These are phyloP conservation scores for Pseudanteris insignis DNA, from an alignment of 2,888 invertebrate genomes.

Conservation along the genomic window DNA sequence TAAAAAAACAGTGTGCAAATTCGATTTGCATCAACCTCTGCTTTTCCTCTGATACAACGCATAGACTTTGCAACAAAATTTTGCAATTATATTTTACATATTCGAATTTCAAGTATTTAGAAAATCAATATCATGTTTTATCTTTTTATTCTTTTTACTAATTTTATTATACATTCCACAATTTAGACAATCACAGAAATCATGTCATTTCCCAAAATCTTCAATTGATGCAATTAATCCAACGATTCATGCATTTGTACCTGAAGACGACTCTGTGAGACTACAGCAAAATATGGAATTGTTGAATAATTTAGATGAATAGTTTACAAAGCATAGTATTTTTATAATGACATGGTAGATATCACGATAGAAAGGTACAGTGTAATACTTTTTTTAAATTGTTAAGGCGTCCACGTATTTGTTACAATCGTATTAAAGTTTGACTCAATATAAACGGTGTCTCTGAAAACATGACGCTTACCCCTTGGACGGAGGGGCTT, in stretches of 20 bases:
- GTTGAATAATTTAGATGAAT: slow-evolving; percentile 20
- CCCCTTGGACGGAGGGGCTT: too few species aligned
- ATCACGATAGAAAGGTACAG: too few species aligned
- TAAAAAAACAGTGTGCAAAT: slow-evolving; percentile 7
- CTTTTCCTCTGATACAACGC: not conserved
- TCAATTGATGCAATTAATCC: slow-evolving; percentile 12
- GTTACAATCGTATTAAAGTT: too few species aligned
- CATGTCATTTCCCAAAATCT: slow-evolving; percentile 10
- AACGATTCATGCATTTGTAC: slow-evolving; percentile 28
- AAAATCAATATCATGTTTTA: not conserved
- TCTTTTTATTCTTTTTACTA: not conserved
- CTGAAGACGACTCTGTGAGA: slow-evolving; percentile 22
- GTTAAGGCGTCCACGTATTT: too few species aligned
- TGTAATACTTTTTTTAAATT: too few species aligned
- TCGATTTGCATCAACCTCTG: slow-evolving; percentile 11
- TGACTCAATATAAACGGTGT: too few species aligned
- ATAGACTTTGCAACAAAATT: not conserved
- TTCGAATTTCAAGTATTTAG: not conserved
- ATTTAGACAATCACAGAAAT: slow-evolving; percentile 7
- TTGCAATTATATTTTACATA: not conserved
- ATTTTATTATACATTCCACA: slow-evolving; percentile 23
- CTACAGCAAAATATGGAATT: slow-evolving; percentile 15
- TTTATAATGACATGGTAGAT: slow-evolving; percentile 23
- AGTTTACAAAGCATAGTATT: slow-evolving; percentile 31
- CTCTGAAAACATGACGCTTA: too few species aligned